These are phyloP conservation scores for Paracanthobrama guichenoti DNA, from an alignment of 2,113 vertebrate genomes.

Conservation along the genomic window DNA sequence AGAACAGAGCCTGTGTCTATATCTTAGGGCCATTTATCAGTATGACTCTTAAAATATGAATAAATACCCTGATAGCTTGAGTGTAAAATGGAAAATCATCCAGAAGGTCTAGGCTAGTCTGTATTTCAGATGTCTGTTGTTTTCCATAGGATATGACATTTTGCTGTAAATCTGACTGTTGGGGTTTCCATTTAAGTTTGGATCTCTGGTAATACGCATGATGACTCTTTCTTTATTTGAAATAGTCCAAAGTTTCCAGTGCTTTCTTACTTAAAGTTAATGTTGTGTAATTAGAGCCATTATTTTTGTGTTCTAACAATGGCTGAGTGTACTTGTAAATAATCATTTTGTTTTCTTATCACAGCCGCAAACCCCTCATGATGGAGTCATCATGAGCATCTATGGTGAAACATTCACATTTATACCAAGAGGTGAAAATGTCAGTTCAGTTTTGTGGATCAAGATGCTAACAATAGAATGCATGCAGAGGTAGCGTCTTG, in stretches of 20 bases:
- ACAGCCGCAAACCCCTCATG: neutral
- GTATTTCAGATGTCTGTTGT: neutral
- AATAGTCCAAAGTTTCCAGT: neutral
- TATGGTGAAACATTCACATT: neutral
- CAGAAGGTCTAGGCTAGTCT: neutral
- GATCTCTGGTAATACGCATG: neutral
- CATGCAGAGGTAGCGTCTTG: conserved; percentile 4
- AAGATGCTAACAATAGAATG: conserved; percentile 20
- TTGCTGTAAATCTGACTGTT: neutral
- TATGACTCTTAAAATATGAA: neutral
- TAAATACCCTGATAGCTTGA: neutral
- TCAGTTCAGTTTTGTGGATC: conserved; percentile 5
- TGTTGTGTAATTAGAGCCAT: neutral
- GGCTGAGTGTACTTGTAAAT: neutral
- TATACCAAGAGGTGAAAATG: conserved; percentile 31
- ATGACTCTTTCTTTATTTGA: neutral
- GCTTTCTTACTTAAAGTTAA: neutral
- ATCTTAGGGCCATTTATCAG: neutral
- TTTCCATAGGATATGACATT: neutral
- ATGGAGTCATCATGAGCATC: conserved; percentile 1
- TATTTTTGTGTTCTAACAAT: neutral
- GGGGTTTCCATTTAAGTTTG: neutral
- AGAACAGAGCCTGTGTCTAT: neutral
- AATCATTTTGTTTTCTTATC: conserved; percentile 1
- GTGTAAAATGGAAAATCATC: neutral